Base-by-base conservation (phyloP, 2,113 vertebrate genomes). In the Syngnathus scovelli region DNA sequence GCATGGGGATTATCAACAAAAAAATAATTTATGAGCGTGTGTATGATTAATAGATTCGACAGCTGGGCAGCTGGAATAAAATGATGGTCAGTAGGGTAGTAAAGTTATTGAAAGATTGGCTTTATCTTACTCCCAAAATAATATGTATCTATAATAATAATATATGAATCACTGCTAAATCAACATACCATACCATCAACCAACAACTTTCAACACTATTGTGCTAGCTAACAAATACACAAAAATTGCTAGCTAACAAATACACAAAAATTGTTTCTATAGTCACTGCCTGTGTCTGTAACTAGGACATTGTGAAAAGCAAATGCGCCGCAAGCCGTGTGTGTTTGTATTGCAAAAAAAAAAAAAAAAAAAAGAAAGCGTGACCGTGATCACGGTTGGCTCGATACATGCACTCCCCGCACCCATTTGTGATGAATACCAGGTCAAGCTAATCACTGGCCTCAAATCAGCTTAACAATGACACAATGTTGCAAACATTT, bases 401-500 rank as follows among this genome's bases (percentile, higher is more conserved):
- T 68, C n/a, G 43, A 75, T 72, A 46, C 33, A 68, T 63, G 9
- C 11, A 1, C 63, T 36, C 36, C 58, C 36, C 67, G 78, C 72
- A 76, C 78, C 78, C 68, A 71, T 18, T 8, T 70, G 66, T 71
- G 54, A 83, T 64, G 73, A 74, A 74, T 59, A 74, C 60, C 66
- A 63, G 66, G 58, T 71, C 69, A 66, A 62, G 70, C 67, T 77
- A 21, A 64, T 68, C 55, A 66, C 55, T 19, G 64, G 63, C n/a
- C 59, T 59, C 44, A 51, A 64, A 13, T 68, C n/a, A 15, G 67
- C 76, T 66, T 81, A 41, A 44, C 44, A 36, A 51, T 64, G 58
- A 76, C 76, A 79, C 60, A 78, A 84, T 61, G 67, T 16, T 49
- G 46, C 58, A 61, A 83, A 77, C 61, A 71, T 70, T 67, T 68